Base-by-base conservation (phyloP, 1,140 invertebrate species). In the Nylanderia fulva region DNA sequence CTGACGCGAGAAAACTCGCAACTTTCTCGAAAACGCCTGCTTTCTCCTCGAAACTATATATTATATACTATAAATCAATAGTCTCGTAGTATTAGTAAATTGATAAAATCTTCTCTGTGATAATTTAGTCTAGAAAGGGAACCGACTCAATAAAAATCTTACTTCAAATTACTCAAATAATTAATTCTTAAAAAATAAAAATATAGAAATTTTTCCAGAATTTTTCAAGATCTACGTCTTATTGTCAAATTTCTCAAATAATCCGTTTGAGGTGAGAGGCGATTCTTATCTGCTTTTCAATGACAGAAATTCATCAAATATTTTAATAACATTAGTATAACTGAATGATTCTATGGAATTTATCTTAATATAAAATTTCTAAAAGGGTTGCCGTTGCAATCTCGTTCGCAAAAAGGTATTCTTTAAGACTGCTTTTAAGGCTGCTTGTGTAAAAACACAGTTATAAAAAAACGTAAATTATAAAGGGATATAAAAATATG, bases 1-100 rank as follows among this genome's bases (percentile, higher is more conserved):
- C 24, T 21, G 21, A 42, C 56, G 58, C 36, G 24, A n/a, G 69
- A 74, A 29, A 36, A 58, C 54, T 27, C 39, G n/a, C 9, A 36
- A 27, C 64, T 88, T 88, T 71, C 69, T 76, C 60, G 64, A 88
- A 82, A 33, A 85, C 56, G 6, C 9, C n/a, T 48, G 45, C 58
- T 88, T 76, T 85, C 76, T 77, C 76, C 9, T 24, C 36, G n/a
- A 27, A 13, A 18, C 1, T 13, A 21, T 61, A 13, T 36, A 36
- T 56, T n/a, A 21, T 61, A 13, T 24, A 36, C 39, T 24, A 48
- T 18, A 36, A 56, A 56, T 11, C 3, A 39, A 24, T 39, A 36
- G 8, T 3, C 4, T 15, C 36, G 33, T 54, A 18, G 0, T 24
- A 58, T 36, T 8, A 58, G 15, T 24, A 4, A 56, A 56, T 1